Base-by-base conservation (phyloP, 2,888 invertebrate species). In the Clusia tigrina region DNA sequence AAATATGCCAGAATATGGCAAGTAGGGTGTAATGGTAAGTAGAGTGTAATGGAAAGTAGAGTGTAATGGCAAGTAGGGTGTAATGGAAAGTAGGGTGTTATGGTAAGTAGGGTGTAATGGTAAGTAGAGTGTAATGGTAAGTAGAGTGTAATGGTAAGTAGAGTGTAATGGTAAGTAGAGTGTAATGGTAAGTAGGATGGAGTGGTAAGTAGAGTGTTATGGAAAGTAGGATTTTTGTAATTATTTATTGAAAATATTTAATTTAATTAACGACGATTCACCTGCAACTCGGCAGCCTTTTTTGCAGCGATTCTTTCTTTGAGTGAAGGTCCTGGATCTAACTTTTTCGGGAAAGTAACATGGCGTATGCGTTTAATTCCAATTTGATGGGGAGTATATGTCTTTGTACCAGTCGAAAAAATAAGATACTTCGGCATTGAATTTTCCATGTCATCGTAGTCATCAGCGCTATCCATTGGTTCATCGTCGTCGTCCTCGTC, bases 361-460 rank as follows among this genome's bases (percentile, higher is more conserved):
- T 89, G 87, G 68, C 88, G 87, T 64, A 94, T 91, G 73, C 90
- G 86, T 76, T 92, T 92, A 70, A 92, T 89, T 38, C 91, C 92
- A 69, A 94, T 89, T 84, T 93, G 92, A 85, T 94, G 94, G 0
- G 94, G 94, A 0, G 92, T 92, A 75, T 91, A 94, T 0, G 94
- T 93, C 80, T 90, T 89, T 3, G 90, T 90, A 0, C 94, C 94
- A 23, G 91, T 92, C 1, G 93, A 92, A 80, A 93, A 94, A 69
- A 94, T 93, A 22, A 94, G 86, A 81, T 84, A 82, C 67, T 83
- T 85, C 12, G 83, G 83, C 59, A 81, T 73, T n/a, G 89, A 89
- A 77, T 91, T 93, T 71, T 89, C 89, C 65, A 87, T 85, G 70
- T 86, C 86, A 64, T 86, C 86, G 52, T 85, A 84, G 9, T 64